Evolutionary conservation across 1,140 invertebrate species (phyloP).

Genomic region (Pemphigus obesinymphae): DNA sequence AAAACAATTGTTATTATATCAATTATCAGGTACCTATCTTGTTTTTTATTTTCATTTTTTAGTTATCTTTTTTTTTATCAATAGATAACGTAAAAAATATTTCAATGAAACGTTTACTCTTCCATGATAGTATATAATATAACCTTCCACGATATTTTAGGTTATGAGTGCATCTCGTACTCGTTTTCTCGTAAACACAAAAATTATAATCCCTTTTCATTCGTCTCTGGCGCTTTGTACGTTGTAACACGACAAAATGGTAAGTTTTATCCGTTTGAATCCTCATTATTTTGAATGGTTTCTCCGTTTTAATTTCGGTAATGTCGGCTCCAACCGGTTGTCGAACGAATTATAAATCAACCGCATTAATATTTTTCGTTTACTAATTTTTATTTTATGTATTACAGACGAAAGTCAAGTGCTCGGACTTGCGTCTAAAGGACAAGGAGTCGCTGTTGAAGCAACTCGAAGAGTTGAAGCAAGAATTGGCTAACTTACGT

Average conservation of each 20-base stretch:
- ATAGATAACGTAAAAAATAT: slow-evolving; percentile 19
- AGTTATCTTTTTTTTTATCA: slow-evolving; percentile 26
- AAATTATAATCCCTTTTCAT: background rate
- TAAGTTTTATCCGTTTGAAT: slow-evolving; percentile 29
- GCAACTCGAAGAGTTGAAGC: slow-evolving; percentile 33
- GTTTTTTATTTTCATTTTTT: slow-evolving; percentile 9
- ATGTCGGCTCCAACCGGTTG: background rate
- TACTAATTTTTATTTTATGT: background rate
- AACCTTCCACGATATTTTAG: slow-evolving; percentile 1
- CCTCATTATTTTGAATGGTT: background rate
- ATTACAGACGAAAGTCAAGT: slow-evolving; percentile 37
- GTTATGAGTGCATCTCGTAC: background rate
- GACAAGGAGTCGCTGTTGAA: slow-evolving; percentile 29
- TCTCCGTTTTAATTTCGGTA: background rate
- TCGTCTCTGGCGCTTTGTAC: background rate
- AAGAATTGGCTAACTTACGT: slow-evolving; percentile 30
- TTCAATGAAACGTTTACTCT: background rate
- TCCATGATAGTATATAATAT: slow-evolving; percentile 5
- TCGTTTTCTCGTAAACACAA: slow-evolving; percentile 9
- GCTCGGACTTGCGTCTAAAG: slow-evolving; percentile 27
- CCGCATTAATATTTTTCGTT: background rate
- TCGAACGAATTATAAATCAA: background rate
- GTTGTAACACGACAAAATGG: background rate
- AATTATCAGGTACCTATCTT: too few species aligned
- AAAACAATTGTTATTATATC: background rate